Base-by-base conservation (phyloP, 1,140 invertebrate genomes). In the Matsumurasca onukii region DNA sequence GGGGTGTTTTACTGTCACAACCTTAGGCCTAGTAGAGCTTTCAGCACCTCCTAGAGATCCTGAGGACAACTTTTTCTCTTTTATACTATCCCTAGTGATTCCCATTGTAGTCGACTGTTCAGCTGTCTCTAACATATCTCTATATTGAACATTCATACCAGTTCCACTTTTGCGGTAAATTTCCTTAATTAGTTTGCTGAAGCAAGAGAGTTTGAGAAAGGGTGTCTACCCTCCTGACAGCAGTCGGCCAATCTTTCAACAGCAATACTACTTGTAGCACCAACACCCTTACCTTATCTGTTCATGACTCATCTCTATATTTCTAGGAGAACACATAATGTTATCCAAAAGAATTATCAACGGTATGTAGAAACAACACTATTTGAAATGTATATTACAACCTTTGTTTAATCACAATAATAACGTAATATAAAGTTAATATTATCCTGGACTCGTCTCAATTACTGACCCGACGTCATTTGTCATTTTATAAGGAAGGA, bases 1-100 rank as follows among this genome's bases (percentile, higher is more conserved):
- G 1, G 95, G 94, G 79, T 95, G 93, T 76, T 94, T 95, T 0
- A 98, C 94, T 12, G 91, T 96, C 2, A 98, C 96, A 55, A 94
- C 89, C 80, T 97, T 97, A 29, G 90, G 91, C 70, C 86, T 83
- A 9, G 5, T 39, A 29, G 88, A 83, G 15, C 86, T 85, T 72
- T 91, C 88, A 45, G 81, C 78, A 70, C 83, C 85, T 45, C 84
- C 85, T 52, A 93, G 78, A 1, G 89, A 92, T 17, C 89, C 87
- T 31, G 87, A 85, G 22, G 90, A 92, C 64, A 89, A 80, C 77
- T 94, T 95, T 80, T 94, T 94, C 73, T 93, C 90, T 79, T 92
- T 86, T 27, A 79, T 69, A 49, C 69, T 71, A 17, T 73, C 72
- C 55, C 67, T 70, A 2, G 69, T 49, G 17, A 63, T 31, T 68